Conservation (phyloP, 2,888 invertebrate genomes). For the Limnephilus auricula region DNA sequence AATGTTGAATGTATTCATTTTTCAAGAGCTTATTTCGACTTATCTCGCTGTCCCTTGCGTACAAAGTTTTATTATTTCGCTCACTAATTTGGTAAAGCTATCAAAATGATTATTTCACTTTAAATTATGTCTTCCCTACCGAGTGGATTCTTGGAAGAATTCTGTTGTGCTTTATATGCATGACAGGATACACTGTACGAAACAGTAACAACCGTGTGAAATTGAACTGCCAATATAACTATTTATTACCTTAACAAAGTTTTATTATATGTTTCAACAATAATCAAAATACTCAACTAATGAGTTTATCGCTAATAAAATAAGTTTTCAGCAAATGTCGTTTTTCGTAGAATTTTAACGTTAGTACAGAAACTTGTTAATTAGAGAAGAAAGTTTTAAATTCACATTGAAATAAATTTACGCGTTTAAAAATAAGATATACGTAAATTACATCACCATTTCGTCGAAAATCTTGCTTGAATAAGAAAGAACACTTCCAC, state of each 20-base stretch:
- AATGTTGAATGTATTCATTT: neutral
- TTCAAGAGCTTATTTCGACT: neutral
- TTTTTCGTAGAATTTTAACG: no score
- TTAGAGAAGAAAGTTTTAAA: neutral
- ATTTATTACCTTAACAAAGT: no score
- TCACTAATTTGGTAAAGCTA: neutral
- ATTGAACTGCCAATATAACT: no score
- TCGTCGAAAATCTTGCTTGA: neutral
- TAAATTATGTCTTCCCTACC: neutral
- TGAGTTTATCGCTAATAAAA: no score
- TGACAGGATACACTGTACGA: no score
- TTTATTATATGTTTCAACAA: no score
- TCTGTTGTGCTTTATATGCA: neutral
- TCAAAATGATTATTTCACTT: neutral
- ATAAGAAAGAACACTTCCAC: neutral
- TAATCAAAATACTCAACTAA: no score
- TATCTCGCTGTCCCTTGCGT: neutral
- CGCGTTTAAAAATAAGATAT: neutral
- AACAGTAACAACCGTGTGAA: no score
- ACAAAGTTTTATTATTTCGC: neutral
- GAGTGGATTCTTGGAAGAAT: neutral
- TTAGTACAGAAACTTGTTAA: neutral
- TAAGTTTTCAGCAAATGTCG: no score
- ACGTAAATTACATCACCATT: neutral
- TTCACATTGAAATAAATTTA: neutral